These are phyloP conservation scores for Archaeoteleia sp. DNA, from an alignment of 2,888 invertebrate genomes.

Conservation along the genomic window DNA sequence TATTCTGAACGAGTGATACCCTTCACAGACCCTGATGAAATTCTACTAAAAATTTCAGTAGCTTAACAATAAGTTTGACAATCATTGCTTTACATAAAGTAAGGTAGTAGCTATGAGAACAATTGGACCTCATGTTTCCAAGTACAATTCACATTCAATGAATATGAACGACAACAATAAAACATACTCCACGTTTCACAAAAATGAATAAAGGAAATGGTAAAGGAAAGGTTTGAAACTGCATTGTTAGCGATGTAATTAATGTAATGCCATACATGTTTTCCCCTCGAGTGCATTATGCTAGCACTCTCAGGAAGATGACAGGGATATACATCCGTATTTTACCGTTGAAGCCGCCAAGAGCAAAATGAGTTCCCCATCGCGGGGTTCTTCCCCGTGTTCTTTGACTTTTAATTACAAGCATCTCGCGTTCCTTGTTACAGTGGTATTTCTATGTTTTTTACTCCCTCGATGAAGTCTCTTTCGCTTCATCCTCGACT, in stretches of 20 bases:
- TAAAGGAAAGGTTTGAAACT: neutral
- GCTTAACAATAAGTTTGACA: no score
- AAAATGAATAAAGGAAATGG: neutral
- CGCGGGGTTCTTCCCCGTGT: slow-evolving; percentile 1
- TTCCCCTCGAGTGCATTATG: neutral
- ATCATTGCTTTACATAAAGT: no score
- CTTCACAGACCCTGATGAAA: no score
- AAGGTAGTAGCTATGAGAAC: no score
- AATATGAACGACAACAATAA: no score
- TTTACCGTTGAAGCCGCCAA: no score
- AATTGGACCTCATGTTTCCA: slow-evolving; percentile 66
- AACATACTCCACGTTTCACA: neutral
- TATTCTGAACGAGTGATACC: no score
- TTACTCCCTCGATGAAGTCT: slow-evolving; percentile 1
- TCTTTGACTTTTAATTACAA: slow-evolving; percentile 5
- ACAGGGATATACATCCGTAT: neutral
- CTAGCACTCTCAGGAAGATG: neutral
- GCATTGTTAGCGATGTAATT: neutral
- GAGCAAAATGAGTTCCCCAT: neutral
- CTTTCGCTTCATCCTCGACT: neutral
- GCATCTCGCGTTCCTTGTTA: neutral
- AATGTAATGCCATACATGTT: slow-evolving; percentile 2
- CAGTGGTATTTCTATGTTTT: neutral
- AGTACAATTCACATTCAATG: neutral
- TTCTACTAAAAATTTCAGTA: no score